Evolutionary conservation across 2,888 invertebrate genomes (phyloP).

Genomic region (Philonicus albiceps): DNA sequence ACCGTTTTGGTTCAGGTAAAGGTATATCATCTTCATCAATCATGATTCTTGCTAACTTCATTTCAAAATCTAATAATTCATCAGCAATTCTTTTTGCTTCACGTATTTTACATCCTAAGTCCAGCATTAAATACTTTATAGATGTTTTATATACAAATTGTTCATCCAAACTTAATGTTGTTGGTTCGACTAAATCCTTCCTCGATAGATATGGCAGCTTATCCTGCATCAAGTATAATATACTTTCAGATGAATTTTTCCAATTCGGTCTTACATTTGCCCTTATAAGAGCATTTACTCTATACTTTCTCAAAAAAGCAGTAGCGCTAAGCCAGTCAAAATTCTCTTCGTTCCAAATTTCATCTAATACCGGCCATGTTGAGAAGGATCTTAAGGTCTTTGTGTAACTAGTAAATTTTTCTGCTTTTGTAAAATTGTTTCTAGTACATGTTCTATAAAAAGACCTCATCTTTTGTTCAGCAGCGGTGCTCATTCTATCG

Average conservation of each 20-base stretch:
- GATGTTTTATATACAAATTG: constrained; percentile 2
- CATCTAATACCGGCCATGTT: constrained; percentile 1
- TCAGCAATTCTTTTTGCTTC: not conserved
- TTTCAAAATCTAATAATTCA: constrained; percentile 10
- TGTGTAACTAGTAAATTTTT: not conserved
- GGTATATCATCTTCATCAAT: constrained; percentile 1
- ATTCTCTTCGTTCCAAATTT: not conserved
- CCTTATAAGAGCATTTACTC: not conserved
- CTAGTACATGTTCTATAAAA: not conserved
- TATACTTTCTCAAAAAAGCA: not conserved
- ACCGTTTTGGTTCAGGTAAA: not conserved
- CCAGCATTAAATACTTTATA: constrained; percentile 22
- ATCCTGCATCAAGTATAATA: constrained; percentile 1
- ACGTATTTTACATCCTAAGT: not conserved
- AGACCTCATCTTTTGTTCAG: not conserved
- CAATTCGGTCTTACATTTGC: constrained; percentile 19
- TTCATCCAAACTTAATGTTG: not conserved
- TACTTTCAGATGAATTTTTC: constrained; percentile 3
- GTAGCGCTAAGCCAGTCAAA: not conserved
- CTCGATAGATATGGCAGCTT: not conserved
- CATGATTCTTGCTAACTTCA: not conserved
- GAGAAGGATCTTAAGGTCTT: not conserved
- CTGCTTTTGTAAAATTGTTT: not conserved
- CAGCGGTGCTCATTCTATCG: not conserved
- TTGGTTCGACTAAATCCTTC: not conserved